Conservation (phyloP, 2,797 vertebrate species). For the Premnoplex brunnescens region DNA sequence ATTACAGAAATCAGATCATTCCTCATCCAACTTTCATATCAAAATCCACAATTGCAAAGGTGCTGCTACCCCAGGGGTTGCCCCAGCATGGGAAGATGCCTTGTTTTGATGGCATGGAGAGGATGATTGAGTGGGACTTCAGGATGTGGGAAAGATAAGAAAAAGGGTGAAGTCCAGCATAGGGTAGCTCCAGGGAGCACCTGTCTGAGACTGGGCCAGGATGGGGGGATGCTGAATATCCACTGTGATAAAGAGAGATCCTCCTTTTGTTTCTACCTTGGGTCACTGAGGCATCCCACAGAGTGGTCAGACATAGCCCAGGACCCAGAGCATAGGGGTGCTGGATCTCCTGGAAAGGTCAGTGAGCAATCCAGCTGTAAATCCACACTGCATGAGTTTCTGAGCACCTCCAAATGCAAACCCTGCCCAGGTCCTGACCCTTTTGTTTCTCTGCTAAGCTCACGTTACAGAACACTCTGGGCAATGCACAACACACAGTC, state of each 20-base stretch:
- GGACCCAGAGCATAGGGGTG: background rate
- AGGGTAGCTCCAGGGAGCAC: background rate
- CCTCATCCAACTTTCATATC: background rate
- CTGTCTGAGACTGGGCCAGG: background rate
- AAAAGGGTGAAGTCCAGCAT: background rate
- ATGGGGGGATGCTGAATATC: background rate
- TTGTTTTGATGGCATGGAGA: background rate
- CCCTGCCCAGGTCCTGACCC: fast-evolving
- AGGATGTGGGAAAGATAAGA: background rate
- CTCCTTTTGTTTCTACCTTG: background rate
- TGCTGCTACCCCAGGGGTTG: background rate
- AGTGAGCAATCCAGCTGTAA: background rate
- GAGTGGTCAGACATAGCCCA: background rate
- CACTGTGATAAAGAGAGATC: background rate
- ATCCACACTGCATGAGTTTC: fast-evolving
- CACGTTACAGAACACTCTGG: background rate
- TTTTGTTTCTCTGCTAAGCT: background rate
- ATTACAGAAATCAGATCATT: conserved; percentile 34
- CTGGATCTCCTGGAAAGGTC: background rate
- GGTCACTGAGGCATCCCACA: background rate
- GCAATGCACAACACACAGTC: background rate
- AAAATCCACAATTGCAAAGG: background rate
- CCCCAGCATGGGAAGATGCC: fast-evolving
- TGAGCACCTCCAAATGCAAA: background rate
- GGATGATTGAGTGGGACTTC: background rate